Base-by-base conservation (phyloP, 2,113 vertebrate genomes). In the Etia nguti region DNA sequence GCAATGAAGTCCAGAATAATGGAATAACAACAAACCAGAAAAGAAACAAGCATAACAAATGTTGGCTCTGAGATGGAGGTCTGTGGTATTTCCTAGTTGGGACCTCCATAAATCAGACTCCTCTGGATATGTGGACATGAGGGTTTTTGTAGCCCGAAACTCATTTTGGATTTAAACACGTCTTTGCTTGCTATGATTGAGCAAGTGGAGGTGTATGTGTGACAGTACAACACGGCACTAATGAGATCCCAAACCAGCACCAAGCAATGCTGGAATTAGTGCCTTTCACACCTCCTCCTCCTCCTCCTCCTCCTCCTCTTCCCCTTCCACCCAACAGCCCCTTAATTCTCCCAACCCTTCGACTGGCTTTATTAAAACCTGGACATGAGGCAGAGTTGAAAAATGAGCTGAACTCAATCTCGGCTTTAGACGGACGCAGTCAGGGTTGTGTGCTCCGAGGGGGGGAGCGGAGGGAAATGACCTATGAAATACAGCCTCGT, bases 81-180 rank as follows among this genome's bases (percentile, higher is more conserved):
- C 93, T 86, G 90, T 96, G 96, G 85, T 95, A 97, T 96, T 96
- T 97, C 94, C 88, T 79, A 83, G 93, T 93, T 93, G 55, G 46
- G 81, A 91, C 65, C 86, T 93, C 70, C 22, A 85, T 92, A 95
- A 96, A 75, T 93, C 89, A 93, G 89, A 83, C 83, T 80, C 90
- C 90, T 81, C 38, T 81, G 77, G 85, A 89, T 89, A 90, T 31
- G 81, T 81, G 84, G 93, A 96, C 90, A 88, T 79, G 89, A 90
- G 90, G 88, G 24, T 79, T 65, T 68, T 87, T 92, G 86, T 65
- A 81, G 92, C 91, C 94, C 79, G 93, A 94, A 95, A 95, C 94
- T 93, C 92, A 96, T 90, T 95, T 92, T 91, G 81, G 92, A 94
- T 95, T 95, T 95, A 94, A 96, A 94, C 94, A 93, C 91, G 77